Base-by-base conservation (phyloP, 2,888 invertebrate genomes). In the Folsomia candida region DNA sequence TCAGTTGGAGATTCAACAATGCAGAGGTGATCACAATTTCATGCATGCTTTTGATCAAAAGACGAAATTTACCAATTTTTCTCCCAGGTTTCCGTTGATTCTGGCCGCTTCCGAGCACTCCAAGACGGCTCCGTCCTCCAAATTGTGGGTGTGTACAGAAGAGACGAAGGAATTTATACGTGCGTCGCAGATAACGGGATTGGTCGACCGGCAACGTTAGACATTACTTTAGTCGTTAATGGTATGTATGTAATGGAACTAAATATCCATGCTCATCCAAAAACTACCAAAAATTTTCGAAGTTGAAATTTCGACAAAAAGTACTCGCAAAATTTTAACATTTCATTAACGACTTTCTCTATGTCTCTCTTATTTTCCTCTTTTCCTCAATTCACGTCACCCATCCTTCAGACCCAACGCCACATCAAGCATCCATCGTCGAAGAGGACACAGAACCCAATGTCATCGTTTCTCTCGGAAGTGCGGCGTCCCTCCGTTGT, bases 121-220 rank as follows among this genome's bases (percentile, higher is more conserved):
- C 24, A 28, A 18, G 62, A 25, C 25, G 58, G 58, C 1, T 59
- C 58, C 1, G 62, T 37, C 9, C 85, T 95, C 67, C 91, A 93
- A 83, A 93, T 97, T 74, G 88, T 92, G 20, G 90, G 91, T 54
- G 86, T 93, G 28, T 89, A 89, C 81, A 88, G 88, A 77, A 88
- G 89, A 68, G 96, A 97, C 83, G 88, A 90, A 26, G 96, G 95
- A 51, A 88, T 89, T 14, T 97, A 96, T 83, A 87, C 91, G 68
- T 96, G 96, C 81, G 87, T 89, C 9, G 96, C 93, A 1, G 89
- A 90, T 81, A 96, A 96, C 83, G 82, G 82, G 1, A 25, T 6
- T 24, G 25, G 57, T 18, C 6, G n/a, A 57, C 57, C 57, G 11
- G 57, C 57, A 57, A 57, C 11, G 6, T 22, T 57, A n/a, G n/a